These are phyloP conservation scores for Propithecus perrieri DNA, from an alignment of 2,797 vertebrate species.

Conservation along the genomic window DNA sequence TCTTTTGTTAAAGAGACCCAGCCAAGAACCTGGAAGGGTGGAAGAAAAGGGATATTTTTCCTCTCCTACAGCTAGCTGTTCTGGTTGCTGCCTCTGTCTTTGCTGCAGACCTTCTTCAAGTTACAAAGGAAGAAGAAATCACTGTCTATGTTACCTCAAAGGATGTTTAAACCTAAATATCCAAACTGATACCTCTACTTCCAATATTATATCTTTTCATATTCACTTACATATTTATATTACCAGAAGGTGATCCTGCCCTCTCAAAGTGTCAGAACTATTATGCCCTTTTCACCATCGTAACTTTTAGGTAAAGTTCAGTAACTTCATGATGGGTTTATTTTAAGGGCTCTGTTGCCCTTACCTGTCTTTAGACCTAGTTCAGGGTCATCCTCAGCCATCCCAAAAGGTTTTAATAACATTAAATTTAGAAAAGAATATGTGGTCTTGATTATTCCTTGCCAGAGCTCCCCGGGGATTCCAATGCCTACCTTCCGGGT, in stretches of 20 bases:
- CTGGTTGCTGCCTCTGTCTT: background rate
- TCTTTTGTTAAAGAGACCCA: background rate
- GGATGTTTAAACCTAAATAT: background rate
- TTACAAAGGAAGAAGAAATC: background rate
- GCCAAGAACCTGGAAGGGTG: background rate
- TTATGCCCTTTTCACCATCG: background rate
- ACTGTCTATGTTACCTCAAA: background rate
- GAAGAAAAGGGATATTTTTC: background rate
- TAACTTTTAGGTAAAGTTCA: background rate
- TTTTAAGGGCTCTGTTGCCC: background rate
- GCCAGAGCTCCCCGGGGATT: background rate
- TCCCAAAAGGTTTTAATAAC: background rate
- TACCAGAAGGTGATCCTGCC: background rate
- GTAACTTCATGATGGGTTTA: background rate
- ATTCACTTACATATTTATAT: background rate
- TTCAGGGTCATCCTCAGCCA: background rate
- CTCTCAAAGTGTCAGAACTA: background rate
- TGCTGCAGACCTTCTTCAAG: background rate
- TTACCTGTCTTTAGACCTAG: background rate
- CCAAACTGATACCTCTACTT: background rate
- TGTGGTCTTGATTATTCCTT: background rate
- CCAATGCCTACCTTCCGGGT: background rate
- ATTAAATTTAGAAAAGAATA: background rate
- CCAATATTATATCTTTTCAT: background rate
- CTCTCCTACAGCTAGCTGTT: background rate